These are phyloP conservation scores for Mobula birostris DNA, from an alignment of 2,113 vertebrate species.

Conservation along the genomic window DNA sequence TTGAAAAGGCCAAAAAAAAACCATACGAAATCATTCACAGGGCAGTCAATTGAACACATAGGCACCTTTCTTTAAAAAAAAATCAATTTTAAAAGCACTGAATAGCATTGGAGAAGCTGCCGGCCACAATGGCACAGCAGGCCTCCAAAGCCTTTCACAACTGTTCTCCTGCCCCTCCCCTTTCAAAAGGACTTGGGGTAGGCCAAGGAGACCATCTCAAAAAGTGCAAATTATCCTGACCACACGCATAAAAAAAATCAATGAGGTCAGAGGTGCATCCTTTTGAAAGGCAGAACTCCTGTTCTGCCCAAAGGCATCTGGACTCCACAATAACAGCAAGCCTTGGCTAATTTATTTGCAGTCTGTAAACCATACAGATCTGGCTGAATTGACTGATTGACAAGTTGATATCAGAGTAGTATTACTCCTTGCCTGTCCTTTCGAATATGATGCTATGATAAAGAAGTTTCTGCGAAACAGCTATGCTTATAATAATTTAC, in stretches of 20 bases:
- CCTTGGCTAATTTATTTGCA: background rate
- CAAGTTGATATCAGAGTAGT: background rate
- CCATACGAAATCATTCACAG: background rate
- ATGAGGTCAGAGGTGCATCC: background rate
- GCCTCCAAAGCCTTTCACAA: background rate
- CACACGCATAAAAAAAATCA: background rate
- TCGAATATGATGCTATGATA: background rate
- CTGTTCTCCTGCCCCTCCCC: background rate
- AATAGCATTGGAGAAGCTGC: background rate
- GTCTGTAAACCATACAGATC: background rate
- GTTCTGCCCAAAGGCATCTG: slow-evolving; percentile 9
- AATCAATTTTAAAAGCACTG: background rate
- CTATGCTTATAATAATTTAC: background rate
- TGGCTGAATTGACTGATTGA: background rate
- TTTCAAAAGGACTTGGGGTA: background rate
- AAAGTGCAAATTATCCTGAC: background rate
- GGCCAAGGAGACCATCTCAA: background rate
- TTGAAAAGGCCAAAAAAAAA: background rate
- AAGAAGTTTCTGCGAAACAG: background rate
- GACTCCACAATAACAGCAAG: background rate
- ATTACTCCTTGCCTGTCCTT: background rate
- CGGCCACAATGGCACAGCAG: background rate
- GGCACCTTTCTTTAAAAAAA: background rate
- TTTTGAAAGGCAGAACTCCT: background rate
- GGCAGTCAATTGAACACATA: background rate